These are phyloP conservation scores for Sebastes schlegelii DNA, from an alignment of 2,113 vertebrate genomes.

Conservation along the genomic window DNA sequence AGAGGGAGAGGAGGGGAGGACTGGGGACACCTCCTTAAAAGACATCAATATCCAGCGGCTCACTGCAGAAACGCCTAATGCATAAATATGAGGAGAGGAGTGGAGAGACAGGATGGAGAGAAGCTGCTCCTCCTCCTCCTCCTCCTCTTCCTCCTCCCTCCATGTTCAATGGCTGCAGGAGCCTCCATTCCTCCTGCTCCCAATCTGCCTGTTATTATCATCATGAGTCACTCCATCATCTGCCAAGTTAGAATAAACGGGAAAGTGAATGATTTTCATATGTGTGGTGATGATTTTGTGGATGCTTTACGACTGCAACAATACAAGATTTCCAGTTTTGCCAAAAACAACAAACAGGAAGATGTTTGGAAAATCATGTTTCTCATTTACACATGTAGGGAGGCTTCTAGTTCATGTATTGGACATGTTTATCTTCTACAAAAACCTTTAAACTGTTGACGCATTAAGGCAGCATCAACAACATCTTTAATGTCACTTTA, in stretches of 20 bases:
- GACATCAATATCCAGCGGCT: constrained; percentile 79
- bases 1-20: constrained; percentile 33
- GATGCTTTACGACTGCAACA: not conserved
- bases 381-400: not conserved
- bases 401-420: not conserved
- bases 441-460: not conserved
- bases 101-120: constrained; percentile 57
- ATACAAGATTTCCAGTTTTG: not conserved
- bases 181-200: constrained; percentile 36
- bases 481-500: too few species aligned
- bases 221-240: constrained; percentile 45
- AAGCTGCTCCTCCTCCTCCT: constrained; percentile 50
- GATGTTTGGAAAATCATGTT: not conserved
- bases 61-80: constrained; percentile 80
- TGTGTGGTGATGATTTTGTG: not conserved
- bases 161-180: constrained; percentile 34
- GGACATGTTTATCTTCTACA: not conserved
- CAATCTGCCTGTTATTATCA: constrained; percentile 13
- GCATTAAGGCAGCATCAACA: not conserved
- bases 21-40: constrained; percentile 81
- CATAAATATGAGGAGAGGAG: constrained; percentile 76
- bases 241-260: not conserved
- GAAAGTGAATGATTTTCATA: not conserved
- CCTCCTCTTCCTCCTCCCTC: constrained; percentile 13
- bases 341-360: not conserved